Conservation (phyloP, 1,140 invertebrate species). For the Cherax destructor region DNA sequence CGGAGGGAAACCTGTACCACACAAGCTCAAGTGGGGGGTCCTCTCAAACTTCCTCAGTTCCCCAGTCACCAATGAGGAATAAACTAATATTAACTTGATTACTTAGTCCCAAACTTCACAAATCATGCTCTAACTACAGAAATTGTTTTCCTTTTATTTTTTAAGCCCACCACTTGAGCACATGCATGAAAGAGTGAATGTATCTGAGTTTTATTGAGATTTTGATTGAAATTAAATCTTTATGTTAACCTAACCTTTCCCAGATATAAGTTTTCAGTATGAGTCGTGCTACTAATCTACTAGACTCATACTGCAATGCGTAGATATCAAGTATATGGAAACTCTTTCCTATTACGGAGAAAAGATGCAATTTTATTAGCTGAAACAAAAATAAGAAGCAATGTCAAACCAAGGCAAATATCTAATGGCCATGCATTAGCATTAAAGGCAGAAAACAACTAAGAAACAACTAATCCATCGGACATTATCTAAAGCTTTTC, state of each 20-base stretch:
- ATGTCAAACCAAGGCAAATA: not conserved
- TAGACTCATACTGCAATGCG: not conserved
- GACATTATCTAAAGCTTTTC: not conserved
- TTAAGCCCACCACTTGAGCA: slow-evolving; percentile 54
- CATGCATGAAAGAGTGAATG: slow-evolving; percentile 27
- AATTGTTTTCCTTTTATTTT: not conserved
- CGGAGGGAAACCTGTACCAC: slow-evolving; percentile 34
- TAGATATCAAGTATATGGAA: not conserved
- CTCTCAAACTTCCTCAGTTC: not conserved
- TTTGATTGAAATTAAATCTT: not conserved
- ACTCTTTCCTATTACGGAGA: not conserved
- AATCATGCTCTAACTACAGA: slow-evolving; percentile 5
- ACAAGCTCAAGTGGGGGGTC: slow-evolving; percentile 46
- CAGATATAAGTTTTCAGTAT: slow-evolving; percentile 24
- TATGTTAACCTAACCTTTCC: not conserved
- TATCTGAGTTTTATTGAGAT: not conserved
- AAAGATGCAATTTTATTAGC: not conserved
- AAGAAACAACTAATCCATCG: not conserved
- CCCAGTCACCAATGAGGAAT: slow-evolving; percentile 44
- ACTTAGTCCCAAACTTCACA: not conserved
- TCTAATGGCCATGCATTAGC: slow-evolving; percentile 42
- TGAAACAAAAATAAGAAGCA: not conserved
- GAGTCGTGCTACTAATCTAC: slow-evolving; percentile 25
- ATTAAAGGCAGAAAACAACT: not conserved
- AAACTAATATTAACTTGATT: not conserved